These are phyloP conservation scores for Eudemis profundana DNA, from an alignment of 2,888 invertebrate species.

Conservation along the genomic window DNA sequence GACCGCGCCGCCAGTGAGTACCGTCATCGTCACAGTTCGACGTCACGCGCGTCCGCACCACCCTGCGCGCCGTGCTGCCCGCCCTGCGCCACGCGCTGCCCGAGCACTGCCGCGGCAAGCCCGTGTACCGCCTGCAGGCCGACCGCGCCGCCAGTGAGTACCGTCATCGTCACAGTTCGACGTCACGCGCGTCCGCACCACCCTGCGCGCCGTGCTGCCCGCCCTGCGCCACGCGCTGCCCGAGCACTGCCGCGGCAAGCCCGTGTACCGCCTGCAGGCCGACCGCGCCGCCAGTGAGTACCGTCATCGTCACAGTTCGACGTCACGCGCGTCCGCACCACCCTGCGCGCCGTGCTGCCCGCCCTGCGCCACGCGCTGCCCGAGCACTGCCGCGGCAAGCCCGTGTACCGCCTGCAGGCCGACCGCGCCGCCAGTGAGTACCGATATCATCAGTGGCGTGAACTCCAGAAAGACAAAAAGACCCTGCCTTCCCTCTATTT, in stretches of 20 bases:
- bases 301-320: no score
- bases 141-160: conserved; percentile 86
- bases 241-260: conserved; percentile 25
- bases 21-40: no score
- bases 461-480: no score
- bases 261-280: conserved; percentile 36
- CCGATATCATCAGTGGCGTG: no score
- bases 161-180: conserved; percentile 89
- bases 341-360: no score
- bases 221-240: conserved; percentile 73
- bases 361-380: conserved; percentile 40
- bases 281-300: conserved; percentile 6
- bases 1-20: conserved; percentile 86
- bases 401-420: conserved; percentile 84
- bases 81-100: conserved; percentile 40
- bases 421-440: conserved; percentile 86
- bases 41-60: no score
- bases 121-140: conserved; percentile 84
- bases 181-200: conserved; percentile 89
- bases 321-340: no score
- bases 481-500: no score
- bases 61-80: no score
- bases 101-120: conserved; percentile 88
- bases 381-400: conserved; percentile 88
- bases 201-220: conserved; percentile 90